Base-by-base conservation (phyloP, 2,888 invertebrate genomes). In the Stenichneumon culpator region DNA sequence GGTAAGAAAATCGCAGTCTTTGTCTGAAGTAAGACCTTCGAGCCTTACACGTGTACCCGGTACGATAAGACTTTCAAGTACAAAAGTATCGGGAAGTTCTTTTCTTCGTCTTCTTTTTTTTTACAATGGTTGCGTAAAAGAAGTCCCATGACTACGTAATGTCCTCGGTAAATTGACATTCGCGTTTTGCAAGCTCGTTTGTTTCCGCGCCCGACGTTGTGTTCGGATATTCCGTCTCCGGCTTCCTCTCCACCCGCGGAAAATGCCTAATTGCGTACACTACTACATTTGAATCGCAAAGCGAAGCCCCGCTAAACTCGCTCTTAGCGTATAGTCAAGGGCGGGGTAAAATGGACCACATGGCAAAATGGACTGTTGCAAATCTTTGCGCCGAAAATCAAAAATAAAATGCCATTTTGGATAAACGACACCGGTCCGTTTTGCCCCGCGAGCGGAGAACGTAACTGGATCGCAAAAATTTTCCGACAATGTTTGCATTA, bases 111-210 rank as follows among this genome's bases (percentile, higher is more conserved):
- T 11, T 72, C 52, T 44, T 60, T 67, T 39, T 39, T 67, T 67
- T 67, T 19, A 19, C 39, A 39, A 39, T 39, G 32, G 83, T 86
- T 86, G 85, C 86, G 65, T 85, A 83, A 88, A 86, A 82, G 82
- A 83, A 86, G 86, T 86, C 83, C 74, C 74, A 84, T 83, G 82
- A 84, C 73, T 86, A 80, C 79, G 36, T 32, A 28, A 54, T 79
- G 77, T 75, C 83, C 63, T 82, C 82, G 57, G 32, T 74, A 57
- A 78, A 81, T 68, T 79, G 74, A 82, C 82, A 79, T 82, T 82
- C 70, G 74, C 32, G 54, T 72, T 70, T 77, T 39, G 75, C 75
- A 75, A 80, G 75, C 83, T 80, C 65, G 70, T 84, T 77, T 73
- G 77, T 84, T 68, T 69, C 16, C 39, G 57, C 57, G 57, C 11